Conservation (phyloP, 2,113 vertebrate genomes). For the Campylomormyrus tamandua region DNA sequence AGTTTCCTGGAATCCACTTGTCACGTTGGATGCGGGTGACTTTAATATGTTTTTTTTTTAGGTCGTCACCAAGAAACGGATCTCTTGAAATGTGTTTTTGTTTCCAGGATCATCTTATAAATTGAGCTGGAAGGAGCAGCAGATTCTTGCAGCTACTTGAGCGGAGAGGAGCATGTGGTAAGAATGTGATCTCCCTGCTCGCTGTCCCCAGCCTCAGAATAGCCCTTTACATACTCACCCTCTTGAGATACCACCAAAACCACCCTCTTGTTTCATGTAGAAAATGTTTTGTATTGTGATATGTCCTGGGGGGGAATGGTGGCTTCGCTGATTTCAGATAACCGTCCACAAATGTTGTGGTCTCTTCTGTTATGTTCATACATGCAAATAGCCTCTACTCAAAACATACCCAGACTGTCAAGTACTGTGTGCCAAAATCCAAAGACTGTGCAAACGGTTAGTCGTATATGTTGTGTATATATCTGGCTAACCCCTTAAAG, state of each 20-base stretch:
- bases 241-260: background rate
- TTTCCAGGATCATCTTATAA: background rate
- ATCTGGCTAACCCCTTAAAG: background rate
- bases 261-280: background rate
- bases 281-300: background rate
- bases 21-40: background rate
- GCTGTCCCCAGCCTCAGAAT: background rate
- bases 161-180: background rate
- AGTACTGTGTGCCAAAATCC: background rate
- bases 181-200: background rate
- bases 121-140: background rate
- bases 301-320: background rate
- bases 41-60: background rate
- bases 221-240: background rate
- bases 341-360: background rate
- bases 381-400: slow-evolving; percentile 1
- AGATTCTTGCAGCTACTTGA: background rate
- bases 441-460: background rate
- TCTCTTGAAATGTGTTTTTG: background rate
- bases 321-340: background rate
- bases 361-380: background rate
- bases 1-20: background rate
- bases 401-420: background rate
- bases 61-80: background rate
- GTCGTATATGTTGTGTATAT: background rate